Base-by-base conservation (phyloP, 2,113 vertebrate genomes). In the Psittacara wagleri region DNA sequence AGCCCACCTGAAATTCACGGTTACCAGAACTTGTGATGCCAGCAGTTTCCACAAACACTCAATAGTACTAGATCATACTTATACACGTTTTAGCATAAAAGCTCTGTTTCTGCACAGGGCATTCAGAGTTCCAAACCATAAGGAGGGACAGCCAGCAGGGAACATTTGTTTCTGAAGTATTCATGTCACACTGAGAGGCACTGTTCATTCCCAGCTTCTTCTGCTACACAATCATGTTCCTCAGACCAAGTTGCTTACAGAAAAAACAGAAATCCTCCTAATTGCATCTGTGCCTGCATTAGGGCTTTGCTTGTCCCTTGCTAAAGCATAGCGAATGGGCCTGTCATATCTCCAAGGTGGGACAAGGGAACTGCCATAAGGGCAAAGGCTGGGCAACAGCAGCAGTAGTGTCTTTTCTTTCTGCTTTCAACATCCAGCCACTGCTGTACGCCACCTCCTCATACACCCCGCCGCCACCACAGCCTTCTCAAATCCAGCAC, bases 71-170 rank as follows among this genome's bases (percentile, higher is more conserved):
- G 68, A 64, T 52, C 23, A 19, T 24, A 57, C 22, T 49, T 85
- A 39, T 31, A 44, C 43, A 67, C 3, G 11, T 52, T 52, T 80
- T 48, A 48, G 25, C 27, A 59, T 37, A 41, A 75, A 82, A 82
- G 11, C 9, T 39, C 10, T 28, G 41, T 23, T 51, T 54, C 9
- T 25, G 54, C 39, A 72, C n/a, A 27, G 19, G 31, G 3, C 17
- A 57, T 44, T 83, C 3, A 4, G 57, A 48, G n/a, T 74, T 73
- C 49, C 33, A 28, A 63, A 41, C 14, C n/a, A 7, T 43, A 41
- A 39, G n/a, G 20, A 63, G 22, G 41, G 35, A 43, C 3, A 51
- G 18, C 0, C 3, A 55, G 18, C 0, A 0, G 16, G 13, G 11
- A 57, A 73, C 25, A 27, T 28, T 44, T 62, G 9, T 22, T 70